A percentile compares a stretch with the other conserved stretches of the same genome.
Conservation (phyloP, 2,888 invertebrate genomes). For the Salpingus planirostris region DNA sequence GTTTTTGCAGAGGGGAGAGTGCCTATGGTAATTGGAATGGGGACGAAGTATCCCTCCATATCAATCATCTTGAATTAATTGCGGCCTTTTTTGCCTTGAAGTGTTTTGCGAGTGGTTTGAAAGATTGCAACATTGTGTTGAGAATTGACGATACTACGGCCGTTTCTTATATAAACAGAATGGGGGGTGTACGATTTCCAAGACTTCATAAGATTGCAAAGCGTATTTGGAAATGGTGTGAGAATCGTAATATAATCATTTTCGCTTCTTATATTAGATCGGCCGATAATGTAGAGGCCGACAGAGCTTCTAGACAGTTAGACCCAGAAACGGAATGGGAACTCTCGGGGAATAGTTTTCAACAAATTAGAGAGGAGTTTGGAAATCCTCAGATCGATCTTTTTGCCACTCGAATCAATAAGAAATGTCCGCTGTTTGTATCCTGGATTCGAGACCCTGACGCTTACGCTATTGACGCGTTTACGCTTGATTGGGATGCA, state of each 20-base stretch:
- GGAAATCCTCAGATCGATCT: slow-evolving; percentile 6
- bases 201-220: slow-evolving; percentile 17
- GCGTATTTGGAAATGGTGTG: slow-evolving; percentile 21
- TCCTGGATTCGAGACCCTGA: slow-evolving; percentile 3
- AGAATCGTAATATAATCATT: slow-evolving; percentile 17
- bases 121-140: slow-evolving; percentile 14
- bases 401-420: slow-evolving; percentile 4
- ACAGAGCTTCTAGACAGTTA: slow-evolving; percentile 4
- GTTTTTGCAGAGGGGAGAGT: not conserved
- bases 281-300: slow-evolving; percentile 1
- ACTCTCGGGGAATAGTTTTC: slow-evolving; percentile 3
- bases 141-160: slow-evolving; percentile 24
- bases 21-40: slow-evolving; percentile 2
- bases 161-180: slow-evolving; percentile 18
- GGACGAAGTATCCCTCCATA: slow-evolving; percentile 1
- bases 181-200: slow-evolving; percentile 15
- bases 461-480: slow-evolving; percentile 2
- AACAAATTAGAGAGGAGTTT: not conserved
- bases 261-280: slow-evolving; percentile 19
- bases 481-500: not conserved
- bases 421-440: slow-evolving; percentile 1
- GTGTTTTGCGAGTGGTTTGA: slow-evolving; percentile 1
- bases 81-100: slow-evolving; percentile 5
- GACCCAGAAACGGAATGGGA: slow-evolving; percentile 10
- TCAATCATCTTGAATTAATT: slow-evolving; percentile 6